Percentiles rank a stretch among this genome's conserved stretches.
These are phyloP conservation scores for Salarias fasciatus DNA, from an alignment of 2,797 vertebrate genomes.

Conservation along the genomic window DNA sequence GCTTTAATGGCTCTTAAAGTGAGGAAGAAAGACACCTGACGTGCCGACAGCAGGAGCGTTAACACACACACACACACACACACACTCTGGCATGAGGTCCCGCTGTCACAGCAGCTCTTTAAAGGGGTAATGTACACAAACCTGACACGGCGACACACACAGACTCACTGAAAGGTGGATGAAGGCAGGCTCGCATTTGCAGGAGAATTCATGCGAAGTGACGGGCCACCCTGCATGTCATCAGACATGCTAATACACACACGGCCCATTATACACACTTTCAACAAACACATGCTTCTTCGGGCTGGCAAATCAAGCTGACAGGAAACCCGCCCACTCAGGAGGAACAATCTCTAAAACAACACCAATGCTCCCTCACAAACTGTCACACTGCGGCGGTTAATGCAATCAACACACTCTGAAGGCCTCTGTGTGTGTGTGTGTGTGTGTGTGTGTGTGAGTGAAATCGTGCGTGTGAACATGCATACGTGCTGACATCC, in stretches of 20 bases:
- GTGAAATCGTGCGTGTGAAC: not conserved
- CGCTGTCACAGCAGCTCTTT: conserved; percentile 33
- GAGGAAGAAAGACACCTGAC: conserved; percentile 47
- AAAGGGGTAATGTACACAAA: conserved; percentile 9
- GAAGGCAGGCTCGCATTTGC: conserved; percentile 4
- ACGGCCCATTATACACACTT: conserved; percentile 17
- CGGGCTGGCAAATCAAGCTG: conserved; percentile 7
- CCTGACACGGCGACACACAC: conserved; percentile 11
- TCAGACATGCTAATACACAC: conserved; percentile 1
- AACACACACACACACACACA: conserved; percentile 17
- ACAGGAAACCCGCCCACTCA: not conserved
- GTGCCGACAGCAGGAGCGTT: conserved; percentile 45
- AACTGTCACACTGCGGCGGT: conserved; percentile 6
- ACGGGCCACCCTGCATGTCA: conserved; percentile 21
- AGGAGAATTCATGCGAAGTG: conserved; percentile 30
- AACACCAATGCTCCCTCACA: not conserved
- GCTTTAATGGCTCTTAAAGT: conserved; percentile 40
- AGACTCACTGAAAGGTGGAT: conserved; percentile 7
- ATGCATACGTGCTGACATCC: not conserved
- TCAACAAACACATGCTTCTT: not conserved
- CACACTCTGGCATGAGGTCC: conserved; percentile 25
- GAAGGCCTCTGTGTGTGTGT: not conserved
- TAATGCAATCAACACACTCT: conserved; percentile 18
- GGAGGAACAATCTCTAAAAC: not conserved
- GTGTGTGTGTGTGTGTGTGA: not conserved